A percentile compares a stretch with the other conserved stretches of the same genome.
Conservation (phyloP, 2,113 vertebrate species). For the Phalacrocorax carbo region DNA sequence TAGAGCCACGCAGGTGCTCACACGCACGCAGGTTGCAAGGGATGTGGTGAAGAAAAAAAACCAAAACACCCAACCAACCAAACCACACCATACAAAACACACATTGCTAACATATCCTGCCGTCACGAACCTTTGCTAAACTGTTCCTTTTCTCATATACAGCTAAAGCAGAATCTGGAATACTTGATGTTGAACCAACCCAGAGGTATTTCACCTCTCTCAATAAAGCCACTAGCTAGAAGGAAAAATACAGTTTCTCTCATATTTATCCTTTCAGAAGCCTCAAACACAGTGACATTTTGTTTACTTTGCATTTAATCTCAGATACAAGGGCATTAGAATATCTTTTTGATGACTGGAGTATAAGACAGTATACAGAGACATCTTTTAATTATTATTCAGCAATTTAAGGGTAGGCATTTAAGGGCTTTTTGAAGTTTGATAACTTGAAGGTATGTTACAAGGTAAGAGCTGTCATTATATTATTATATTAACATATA, state of each 20-base stretch:
- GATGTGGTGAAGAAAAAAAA: background rate
- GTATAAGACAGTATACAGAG: background rate
- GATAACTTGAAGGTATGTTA: background rate
- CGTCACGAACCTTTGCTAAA: slow-evolving; percentile 76
- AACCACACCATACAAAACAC: background rate
- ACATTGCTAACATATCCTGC: background rate
- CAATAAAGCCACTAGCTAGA: slow-evolving; percentile 76
- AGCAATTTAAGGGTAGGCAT: background rate
- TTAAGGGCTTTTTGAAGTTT: background rate
- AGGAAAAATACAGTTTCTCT: background rate
- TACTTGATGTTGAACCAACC: slow-evolving; percentile 61
- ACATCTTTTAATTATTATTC: background rate
- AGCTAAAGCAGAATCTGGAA: slow-evolving; percentile 75
- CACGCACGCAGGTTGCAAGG: background rate
- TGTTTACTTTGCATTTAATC: background rate
- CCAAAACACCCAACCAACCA: too few species aligned
- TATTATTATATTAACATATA: background rate
- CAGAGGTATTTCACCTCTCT: slow-evolving; percentile 84
- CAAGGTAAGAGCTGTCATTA: background rate
- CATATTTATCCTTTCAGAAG: background rate
- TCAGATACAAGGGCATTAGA: background rate
- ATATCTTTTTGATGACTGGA: background rate
- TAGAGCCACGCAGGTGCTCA: background rate
- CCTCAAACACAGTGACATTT: background rate
- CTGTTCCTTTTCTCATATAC: slow-evolving; percentile 76